Conservation (phyloP, 1,140 invertebrate species). For the Leptopilina boulardi region DNA sequence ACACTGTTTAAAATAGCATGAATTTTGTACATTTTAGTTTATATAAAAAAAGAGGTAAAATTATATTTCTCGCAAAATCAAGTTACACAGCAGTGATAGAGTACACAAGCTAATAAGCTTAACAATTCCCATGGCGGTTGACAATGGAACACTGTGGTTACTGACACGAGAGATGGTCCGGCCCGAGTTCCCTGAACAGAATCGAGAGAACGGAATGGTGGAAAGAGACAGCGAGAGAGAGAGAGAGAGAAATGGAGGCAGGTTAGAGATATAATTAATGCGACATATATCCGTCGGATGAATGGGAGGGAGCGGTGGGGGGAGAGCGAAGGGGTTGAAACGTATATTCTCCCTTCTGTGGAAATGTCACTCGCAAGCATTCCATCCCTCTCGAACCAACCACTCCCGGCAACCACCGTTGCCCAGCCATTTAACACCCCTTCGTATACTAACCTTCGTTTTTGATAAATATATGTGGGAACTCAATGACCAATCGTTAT, state of each 20-base stretch:
- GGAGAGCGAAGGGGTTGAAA: slow-evolving; percentile 49
- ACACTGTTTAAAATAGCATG: background rate
- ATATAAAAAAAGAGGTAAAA: background rate
- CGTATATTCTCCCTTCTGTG: slow-evolving; percentile 50
- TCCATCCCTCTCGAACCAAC: slow-evolving; percentile 17
- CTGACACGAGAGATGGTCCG: slow-evolving; percentile 63
- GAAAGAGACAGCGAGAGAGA: slow-evolving; percentile 30
- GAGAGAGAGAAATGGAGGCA: slow-evolving; percentile 24
- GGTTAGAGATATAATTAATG: slow-evolving; percentile 65
- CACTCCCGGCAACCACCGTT: slow-evolving; percentile 10
- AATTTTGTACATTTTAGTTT: background rate
- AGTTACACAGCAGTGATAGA: slow-evolving; percentile 37
- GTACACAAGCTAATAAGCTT: slow-evolving; percentile 70
- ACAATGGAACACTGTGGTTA: slow-evolving; percentile 70
- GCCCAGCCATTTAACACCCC: slow-evolving; percentile 23
- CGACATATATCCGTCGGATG: slow-evolving; percentile 61
- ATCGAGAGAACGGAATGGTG: slow-evolving; percentile 51
- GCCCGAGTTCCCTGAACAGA: slow-evolving; percentile 57
- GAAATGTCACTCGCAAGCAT: slow-evolving; percentile 42
- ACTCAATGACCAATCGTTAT: background rate
- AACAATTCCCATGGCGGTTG: slow-evolving; percentile 65
- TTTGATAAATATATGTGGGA: slow-evolving; percentile 10
- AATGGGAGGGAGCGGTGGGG: slow-evolving; percentile 49
- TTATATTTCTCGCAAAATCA: slow-evolving; percentile 48
- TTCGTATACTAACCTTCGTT: slow-evolving; percentile 5